These are phyloP conservation scores for Melangyna quadrimaculata DNA, from an alignment of 2,888 invertebrate genomes.

Conservation along the genomic window DNA sequence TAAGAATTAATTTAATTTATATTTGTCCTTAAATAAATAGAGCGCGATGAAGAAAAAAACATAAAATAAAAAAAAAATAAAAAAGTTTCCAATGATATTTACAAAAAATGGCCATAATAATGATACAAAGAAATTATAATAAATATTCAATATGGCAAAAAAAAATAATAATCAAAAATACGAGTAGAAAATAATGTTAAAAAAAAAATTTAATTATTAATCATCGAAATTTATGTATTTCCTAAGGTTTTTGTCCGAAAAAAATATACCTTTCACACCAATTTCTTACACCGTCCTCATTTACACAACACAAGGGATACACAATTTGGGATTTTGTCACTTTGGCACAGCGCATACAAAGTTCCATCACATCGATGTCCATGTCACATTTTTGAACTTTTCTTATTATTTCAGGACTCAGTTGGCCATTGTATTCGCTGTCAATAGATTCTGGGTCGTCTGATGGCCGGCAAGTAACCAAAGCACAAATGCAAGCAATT, in stretches of 20 bases:
- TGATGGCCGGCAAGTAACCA: slow-evolving; percentile 50
- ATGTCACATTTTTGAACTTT: slow-evolving; percentile 78
- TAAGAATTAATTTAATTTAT: slow-evolving; percentile 8
- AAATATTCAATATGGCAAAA: slow-evolving; percentile 55
- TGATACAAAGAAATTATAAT: slow-evolving; percentile 51
- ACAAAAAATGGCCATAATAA: slow-evolving; percentile 9
- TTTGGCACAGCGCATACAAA: slow-evolving; percentile 83
- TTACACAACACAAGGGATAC: slow-evolving; percentile 83
- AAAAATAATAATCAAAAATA: slow-evolving; percentile 48
- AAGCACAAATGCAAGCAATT: slow-evolving; percentile 18
- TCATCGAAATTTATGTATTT: neutral
- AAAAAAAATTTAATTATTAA: neutral
- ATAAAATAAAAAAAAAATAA: too few relatives aligned
- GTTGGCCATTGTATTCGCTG: slow-evolving; percentile 76
- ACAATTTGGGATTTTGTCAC: slow-evolving; percentile 82
- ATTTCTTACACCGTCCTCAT: slow-evolving; percentile 81
- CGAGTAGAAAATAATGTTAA: slow-evolving; percentile 7
- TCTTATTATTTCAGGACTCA: slow-evolving; percentile 76
- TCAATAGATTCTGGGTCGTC: slow-evolving; percentile 72
- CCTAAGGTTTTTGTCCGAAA: slow-evolving; percentile 76
- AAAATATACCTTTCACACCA: slow-evolving; percentile 83
- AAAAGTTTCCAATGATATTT: slow-evolving; percentile 25
- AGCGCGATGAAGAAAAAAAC: neutral
- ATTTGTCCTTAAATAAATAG: slow-evolving; percentile 15
- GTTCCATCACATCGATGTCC: slow-evolving; percentile 78